Evolutionary conservation across 2,888 invertebrate species (phyloP).

Genomic region (Crematogaster levior): DNA sequence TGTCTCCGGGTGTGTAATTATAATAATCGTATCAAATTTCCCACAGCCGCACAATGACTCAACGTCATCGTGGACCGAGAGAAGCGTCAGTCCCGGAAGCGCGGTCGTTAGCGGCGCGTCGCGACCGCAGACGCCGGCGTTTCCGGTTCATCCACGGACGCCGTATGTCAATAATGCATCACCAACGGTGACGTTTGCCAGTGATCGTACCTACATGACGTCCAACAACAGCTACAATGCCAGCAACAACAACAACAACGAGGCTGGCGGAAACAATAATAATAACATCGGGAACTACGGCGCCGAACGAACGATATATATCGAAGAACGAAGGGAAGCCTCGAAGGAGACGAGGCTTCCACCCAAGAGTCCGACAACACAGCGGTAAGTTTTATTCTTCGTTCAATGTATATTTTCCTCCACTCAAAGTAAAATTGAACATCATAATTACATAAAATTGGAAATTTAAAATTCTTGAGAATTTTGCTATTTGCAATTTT

Average conservation of each 20-base stretch:
- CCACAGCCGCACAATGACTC: constrained; percentile 86
- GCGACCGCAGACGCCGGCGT: constrained; percentile 96
- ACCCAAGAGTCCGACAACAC: constrained; percentile 93
- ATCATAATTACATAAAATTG: no score
- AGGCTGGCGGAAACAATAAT: constrained; percentile 73
- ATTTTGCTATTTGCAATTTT: no score
- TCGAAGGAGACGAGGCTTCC: constrained; percentile 88
- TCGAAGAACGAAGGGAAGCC: constrained; percentile 83
- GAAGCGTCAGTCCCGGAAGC: constrained; percentile 87
- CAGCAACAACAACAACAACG: constrained; percentile 74
- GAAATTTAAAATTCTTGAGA: no score
- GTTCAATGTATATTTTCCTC: no score
- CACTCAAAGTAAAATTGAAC: no score
- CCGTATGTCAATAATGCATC: constrained; percentile 93
- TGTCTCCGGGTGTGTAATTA: background rate
- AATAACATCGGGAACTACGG: constrained; percentile 79
- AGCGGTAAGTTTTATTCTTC: constrained; percentile 87
- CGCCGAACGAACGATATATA: constrained; percentile 81
- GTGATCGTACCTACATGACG: constrained; percentile 79
- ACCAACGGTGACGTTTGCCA: constrained; percentile 87
- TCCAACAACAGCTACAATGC: constrained; percentile 78
- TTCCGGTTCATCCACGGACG: constrained; percentile 96
- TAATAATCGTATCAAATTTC: constrained; percentile 27
- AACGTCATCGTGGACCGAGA: constrained; percentile 88
- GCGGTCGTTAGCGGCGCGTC: constrained; percentile 87